A percentile compares a stretch with the other conserved stretches of the same genome.
phyloP scores from a whole-genome alignment of 64 coral and sea anemone genomes.

The Porites australiensis region DNA sequence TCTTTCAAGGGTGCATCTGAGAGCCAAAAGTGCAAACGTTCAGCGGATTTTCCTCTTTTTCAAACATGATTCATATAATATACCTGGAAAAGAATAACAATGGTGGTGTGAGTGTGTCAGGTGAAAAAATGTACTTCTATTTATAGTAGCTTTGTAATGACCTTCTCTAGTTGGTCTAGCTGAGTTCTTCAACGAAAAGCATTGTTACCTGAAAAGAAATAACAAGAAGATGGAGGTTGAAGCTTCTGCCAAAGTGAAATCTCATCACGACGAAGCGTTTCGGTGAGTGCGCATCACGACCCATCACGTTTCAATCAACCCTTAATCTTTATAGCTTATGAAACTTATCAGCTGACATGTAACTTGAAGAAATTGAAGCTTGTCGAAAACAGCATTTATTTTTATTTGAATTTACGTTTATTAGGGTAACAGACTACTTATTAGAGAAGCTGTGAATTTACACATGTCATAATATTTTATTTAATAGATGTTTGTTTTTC shows the following conservation, averaged over 20 bases:
- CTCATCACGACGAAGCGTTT: conserved; percentile 87
- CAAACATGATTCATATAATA: background rate
- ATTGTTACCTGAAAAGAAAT: background rate
- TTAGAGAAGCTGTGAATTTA: background rate
- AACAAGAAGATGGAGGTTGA: conserved; percentile 71
- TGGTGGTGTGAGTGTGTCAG: background rate
- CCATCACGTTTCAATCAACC: too few species aligned
- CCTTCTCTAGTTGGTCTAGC: background rate
- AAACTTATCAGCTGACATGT: too few species aligned
- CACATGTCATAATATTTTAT: background rate
- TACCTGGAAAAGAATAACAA: background rate
- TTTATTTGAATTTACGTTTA: too few species aligned
- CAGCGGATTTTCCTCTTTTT: background rate
- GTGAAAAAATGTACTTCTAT: conserved; percentile 21
- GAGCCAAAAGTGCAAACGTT: background rate
- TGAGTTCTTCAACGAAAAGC: background rate
- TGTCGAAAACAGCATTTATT: too few species aligned
- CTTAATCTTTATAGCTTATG: too few species aligned
- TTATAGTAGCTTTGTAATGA: conserved; percentile 49
- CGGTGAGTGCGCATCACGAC: conserved; percentile 35
- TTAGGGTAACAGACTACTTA: background rate
- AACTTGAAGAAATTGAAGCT: too few species aligned
- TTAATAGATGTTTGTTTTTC: background rate
- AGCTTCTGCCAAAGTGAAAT: conserved; percentile 70
- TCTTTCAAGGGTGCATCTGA: background rate